phyloP scores from a whole-genome alignment of 2,113 vertebrate species.

The Galemys pyrenaicus region DNA sequence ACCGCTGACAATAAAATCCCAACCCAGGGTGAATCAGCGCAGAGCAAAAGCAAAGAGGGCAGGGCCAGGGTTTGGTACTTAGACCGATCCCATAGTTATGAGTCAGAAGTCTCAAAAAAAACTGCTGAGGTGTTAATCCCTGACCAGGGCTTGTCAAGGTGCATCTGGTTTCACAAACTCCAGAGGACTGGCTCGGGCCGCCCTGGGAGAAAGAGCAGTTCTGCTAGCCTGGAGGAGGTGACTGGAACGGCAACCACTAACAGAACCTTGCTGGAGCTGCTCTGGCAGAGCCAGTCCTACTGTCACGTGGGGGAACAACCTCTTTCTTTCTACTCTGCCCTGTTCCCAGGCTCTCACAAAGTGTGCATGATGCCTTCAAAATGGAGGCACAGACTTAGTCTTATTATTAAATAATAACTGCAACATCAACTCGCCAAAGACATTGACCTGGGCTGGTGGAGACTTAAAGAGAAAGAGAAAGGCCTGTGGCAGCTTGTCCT shows the following conservation, averaged over 20 bases:
- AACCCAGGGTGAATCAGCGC: slow-evolving; percentile 75
- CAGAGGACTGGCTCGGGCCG: neutral
- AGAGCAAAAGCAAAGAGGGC: slow-evolving; percentile 64
- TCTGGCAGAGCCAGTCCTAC: neutral
- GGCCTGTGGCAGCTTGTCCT: neutral
- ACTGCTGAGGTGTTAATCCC: slow-evolving; percentile 59
- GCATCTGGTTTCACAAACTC: slow-evolving; percentile 47
- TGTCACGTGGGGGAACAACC: neutral
- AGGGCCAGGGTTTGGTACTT: slow-evolving; percentile 57
- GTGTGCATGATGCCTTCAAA: neutral
- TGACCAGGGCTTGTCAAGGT: slow-evolving; percentile 50
- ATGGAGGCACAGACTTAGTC: neutral
- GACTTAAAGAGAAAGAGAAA: neutral
- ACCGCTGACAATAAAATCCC: slow-evolving; percentile 73
- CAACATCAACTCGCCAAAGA: neutral
- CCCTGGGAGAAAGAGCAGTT: neutral
- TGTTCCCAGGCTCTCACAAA: neutral
- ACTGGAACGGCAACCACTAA: neutral
- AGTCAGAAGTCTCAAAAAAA: slow-evolving; percentile 67
- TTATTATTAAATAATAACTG: neutral
- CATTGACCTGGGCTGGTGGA: neutral
- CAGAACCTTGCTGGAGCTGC: neutral
- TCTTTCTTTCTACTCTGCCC: neutral
- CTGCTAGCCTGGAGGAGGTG: neutral
- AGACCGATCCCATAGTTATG: slow-evolving; percentile 55